These are phyloP conservation scores for Drosophila nigricruria DNA, from an alignment of 2,888 invertebrate genomes.

Conservation along the genomic window DNA sequence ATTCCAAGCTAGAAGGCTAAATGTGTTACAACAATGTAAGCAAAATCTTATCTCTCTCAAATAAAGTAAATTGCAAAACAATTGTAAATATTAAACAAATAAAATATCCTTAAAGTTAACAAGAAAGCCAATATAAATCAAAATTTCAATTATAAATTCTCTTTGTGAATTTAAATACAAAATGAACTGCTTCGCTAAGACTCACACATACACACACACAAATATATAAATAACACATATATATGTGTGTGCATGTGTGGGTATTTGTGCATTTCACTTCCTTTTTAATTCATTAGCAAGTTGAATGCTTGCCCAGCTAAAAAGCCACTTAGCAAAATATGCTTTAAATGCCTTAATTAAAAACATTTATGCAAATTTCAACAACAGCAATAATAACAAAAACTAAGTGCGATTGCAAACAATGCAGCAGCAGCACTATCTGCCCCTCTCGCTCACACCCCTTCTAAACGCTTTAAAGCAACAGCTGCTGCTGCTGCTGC, in stretches of 20 bases:
- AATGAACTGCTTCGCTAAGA: not conserved
- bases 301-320: slow-evolving; percentile 41
- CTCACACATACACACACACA: not conserved
- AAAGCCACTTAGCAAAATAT: slow-evolving; percentile 66
- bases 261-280: slow-evolving; percentile 28
- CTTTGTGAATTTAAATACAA: not conserved
- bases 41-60: not conserved
- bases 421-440: slow-evolving; percentile 35
- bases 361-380: slow-evolving; percentile 75
- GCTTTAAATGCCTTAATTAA: slow-evolving; percentile 77
- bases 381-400: slow-evolving; percentile 55
- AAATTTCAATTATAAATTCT: not conserved
- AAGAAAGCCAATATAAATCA: not conserved
- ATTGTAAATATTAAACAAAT: not conserved
- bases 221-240: not conserved
- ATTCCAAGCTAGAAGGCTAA: no score
- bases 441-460: not conserved
- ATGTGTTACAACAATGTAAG: not conserved
- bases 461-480: not conserved
- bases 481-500: not conserved
- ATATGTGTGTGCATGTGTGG: not conserved
- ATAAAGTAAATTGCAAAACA: not conserved
- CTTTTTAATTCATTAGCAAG: slow-evolving; percentile 62
- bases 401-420: slow-evolving; percentile 58
- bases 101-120: not conserved